phyloP scores from a whole-genome alignment of 2,797 vertebrate genomes.

The Aulostomus chinensis region DNA sequence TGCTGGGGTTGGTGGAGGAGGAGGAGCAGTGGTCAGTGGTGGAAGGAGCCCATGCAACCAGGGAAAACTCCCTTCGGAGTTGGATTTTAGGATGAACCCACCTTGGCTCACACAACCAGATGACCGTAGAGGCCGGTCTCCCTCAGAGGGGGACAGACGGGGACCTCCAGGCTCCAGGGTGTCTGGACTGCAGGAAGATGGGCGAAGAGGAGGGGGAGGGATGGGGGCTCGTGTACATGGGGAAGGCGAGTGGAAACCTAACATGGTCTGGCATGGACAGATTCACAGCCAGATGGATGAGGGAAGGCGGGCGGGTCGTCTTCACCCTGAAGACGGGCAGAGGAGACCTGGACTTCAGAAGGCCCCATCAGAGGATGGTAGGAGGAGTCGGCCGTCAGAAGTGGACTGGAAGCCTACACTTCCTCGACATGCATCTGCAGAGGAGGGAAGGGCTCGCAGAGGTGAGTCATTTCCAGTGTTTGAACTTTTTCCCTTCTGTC shows the following conservation, averaged over 20 bases:
- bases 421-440: slow-evolving; percentile 78
- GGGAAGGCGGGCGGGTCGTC: slow-evolving; percentile 64
- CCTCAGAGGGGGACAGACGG: slow-evolving; percentile 77
- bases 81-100: slow-evolving; percentile 75
- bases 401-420: slow-evolving; percentile 80
- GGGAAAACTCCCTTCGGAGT: slow-evolving; percentile 62
- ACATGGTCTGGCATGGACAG: slow-evolving; percentile 74
- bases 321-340: slow-evolving; percentile 68
- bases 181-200: slow-evolving; percentile 77
- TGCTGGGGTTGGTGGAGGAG: slow-evolving; percentile 47
- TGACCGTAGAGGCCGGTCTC: slow-evolving; percentile 68
- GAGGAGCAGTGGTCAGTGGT: slow-evolving; percentile 35
- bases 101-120: slow-evolving; percentile 73
- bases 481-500: neutral
- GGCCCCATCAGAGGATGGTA: slow-evolving; percentile 79
- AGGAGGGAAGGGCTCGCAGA: slow-evolving; percentile 78
- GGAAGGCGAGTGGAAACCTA: slow-evolving; percentile 81
- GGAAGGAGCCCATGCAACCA: slow-evolving; percentile 67
- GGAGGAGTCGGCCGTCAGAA: slow-evolving; percentile 72
- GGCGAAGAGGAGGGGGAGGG: slow-evolving; percentile 78
- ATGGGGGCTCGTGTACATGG: slow-evolving; percentile 66
- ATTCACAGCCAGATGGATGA: slow-evolving; percentile 67
- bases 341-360: slow-evolving; percentile 80
- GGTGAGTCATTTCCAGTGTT: slow-evolving; percentile 60
- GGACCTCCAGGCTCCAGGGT: slow-evolving; percentile 64